Conservation (phyloP, 37 sponge, comb jelly and placozoan species). For the Hexactinellida sp. region DNA sequence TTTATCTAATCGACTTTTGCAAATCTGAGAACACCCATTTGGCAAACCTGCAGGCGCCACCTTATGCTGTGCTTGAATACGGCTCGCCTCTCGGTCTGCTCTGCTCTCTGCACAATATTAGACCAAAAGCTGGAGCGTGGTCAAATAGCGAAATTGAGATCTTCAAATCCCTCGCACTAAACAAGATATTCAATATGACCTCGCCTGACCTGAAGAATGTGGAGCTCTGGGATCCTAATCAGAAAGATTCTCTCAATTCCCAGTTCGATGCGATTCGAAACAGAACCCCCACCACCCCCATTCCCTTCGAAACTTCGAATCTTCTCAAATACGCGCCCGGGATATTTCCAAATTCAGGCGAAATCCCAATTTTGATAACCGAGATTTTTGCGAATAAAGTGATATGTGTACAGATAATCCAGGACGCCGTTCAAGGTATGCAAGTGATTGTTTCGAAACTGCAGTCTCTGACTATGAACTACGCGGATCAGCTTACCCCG, state of each 20-base stretch:
- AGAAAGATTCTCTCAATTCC: not conserved
- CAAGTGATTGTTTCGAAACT: not conserved
- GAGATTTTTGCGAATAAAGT: not conserved
- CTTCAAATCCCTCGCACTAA: not conserved
- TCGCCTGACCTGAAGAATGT: not conserved
- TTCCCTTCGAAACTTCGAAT: not conserved
- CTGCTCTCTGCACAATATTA: not conserved
- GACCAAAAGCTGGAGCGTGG: constrained; percentile 2
- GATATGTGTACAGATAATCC: not conserved
- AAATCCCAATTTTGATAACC: not conserved
- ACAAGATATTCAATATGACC: not conserved
- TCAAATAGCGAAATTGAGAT: not conserved
- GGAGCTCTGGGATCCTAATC: not conserved
- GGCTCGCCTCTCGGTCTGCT: not conserved
- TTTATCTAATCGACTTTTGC: not conserved
- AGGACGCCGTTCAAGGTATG: not conserved
- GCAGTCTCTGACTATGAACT: not conserved
- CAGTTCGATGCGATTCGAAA: constrained; percentile 6
- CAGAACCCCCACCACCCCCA: not conserved
- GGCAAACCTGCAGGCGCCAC: not conserved
- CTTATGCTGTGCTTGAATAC: not conserved
- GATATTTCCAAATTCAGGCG: not conserved
- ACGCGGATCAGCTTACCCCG: not conserved
- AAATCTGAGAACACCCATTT: not conserved
- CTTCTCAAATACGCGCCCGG: not conserved